Percentiles rank a stretch among this genome's conserved stretches.
Conservation (phyloP, 23 tunicate species). For the Phallusia fumigata region DNA sequence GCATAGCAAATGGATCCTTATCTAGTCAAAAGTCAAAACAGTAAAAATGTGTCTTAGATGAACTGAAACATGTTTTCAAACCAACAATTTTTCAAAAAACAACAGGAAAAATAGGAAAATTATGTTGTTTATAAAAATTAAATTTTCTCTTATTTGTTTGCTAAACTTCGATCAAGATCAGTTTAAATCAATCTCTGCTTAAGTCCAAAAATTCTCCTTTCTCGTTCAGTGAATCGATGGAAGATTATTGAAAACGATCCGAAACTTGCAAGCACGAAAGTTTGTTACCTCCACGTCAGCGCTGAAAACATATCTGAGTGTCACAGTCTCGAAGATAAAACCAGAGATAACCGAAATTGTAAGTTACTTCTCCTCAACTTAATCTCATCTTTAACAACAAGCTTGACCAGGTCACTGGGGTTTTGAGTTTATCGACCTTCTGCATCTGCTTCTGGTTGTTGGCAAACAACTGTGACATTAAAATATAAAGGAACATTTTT, state of each 20-base stretch:
- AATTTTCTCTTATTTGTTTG: conserved; percentile 14
- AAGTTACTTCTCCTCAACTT: conserved; percentile 15
- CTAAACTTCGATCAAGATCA: neutral
- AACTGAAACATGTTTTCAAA: too few relatives aligned
- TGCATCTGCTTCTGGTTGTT: too few relatives aligned
- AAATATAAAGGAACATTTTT: too few relatives aligned
- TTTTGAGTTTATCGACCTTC: too few relatives aligned
- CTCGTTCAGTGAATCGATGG: conserved; percentile 52
- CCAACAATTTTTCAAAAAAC: too few relatives aligned
- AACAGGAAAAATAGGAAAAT: too few relatives aligned
- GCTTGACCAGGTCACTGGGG: neutral
- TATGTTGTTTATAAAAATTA: too few relatives aligned
- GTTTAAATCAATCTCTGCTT: too few relatives aligned
- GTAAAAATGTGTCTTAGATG: too few relatives aligned
- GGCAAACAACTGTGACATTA: too few relatives aligned
- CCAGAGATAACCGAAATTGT: conserved; percentile 62
- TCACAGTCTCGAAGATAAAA: conserved; percentile 69
- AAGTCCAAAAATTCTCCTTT: neutral
- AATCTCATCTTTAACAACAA: neutral
- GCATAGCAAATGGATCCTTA: too few relatives aligned
- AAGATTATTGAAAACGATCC: conserved; percentile 49
- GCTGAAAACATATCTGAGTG: conserved; percentile 53
- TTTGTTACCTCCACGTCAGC: conserved; percentile 56
- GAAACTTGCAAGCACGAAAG: conserved; percentile 44
- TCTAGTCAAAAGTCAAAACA: too few relatives aligned